Evolutionary conservation across 2,888 invertebrate species (phyloP).

Genomic region (Drosophila multiciliata): DNA sequence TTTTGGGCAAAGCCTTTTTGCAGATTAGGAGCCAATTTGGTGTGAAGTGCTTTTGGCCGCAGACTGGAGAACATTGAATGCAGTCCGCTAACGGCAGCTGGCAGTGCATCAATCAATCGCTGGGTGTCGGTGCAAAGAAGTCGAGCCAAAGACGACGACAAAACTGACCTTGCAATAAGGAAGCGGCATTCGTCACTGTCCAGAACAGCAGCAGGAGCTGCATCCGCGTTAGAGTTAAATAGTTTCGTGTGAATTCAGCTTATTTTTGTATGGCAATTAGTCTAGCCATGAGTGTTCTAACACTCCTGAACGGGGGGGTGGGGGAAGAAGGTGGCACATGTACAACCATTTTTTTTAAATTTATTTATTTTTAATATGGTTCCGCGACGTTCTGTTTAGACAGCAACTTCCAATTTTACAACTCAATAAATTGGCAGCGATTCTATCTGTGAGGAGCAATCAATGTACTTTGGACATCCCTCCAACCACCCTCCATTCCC

Average conservation of each 20-base stretch:
- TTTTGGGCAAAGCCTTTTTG: conserved; percentile 66
- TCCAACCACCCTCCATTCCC: not conserved
- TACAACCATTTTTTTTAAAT: conserved; percentile 54
- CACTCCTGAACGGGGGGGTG: not conserved
- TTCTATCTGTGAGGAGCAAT: conserved; percentile 64
- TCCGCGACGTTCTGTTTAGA: not conserved
- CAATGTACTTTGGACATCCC: conserved; percentile 34
- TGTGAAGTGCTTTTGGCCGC: conserved; percentile 64
- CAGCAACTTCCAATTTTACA: conserved; percentile 67
- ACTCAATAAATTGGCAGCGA: conserved; percentile 74
- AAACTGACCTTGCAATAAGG: conserved; percentile 78
- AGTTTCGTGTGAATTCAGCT: conserved; percentile 60
- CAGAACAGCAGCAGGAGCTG: conserved; percentile 19
- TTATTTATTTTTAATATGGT: conserved; percentile 78
- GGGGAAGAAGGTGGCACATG: not conserved
- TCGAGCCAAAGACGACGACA: conserved; percentile 27
- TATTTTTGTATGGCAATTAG: conserved; percentile 74
- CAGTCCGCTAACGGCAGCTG: conserved; percentile 70
- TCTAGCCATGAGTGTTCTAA: conserved; percentile 51
- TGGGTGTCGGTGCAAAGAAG: conserved; percentile 7
- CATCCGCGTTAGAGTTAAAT: conserved; percentile 25
- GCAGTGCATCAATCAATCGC: conserved; percentile 76
- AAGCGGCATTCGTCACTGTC: conserved; percentile 77
- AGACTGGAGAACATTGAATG: conserved; percentile 19
- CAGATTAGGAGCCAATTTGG: conserved; percentile 76